A percentile compares a stretch with the other conserved stretches of the same genome.
These are phyloP conservation scores for Pedicia rivosa DNA, from an alignment of 2,888 invertebrate genomes.

Conservation along the genomic window DNA sequence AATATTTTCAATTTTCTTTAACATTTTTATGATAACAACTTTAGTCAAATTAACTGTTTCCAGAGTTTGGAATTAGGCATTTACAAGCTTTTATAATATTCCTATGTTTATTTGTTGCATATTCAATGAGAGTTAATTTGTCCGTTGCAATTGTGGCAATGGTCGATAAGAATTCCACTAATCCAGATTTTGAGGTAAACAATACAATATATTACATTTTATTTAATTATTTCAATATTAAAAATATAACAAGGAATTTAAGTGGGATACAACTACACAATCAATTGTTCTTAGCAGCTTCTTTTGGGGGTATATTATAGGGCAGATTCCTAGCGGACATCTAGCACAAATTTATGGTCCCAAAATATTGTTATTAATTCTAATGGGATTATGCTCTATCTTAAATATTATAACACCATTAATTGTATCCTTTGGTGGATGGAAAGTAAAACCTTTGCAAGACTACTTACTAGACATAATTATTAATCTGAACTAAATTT, in stretches of 20 bases:
- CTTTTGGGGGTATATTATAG: conserved; percentile 49
- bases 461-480: too few species aligned
- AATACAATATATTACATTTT: conserved; percentile 11
- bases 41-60: too few species aligned
- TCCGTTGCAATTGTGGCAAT: conserved; percentile 60
- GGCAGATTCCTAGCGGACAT: conserved; percentile 48
- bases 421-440: conserved; percentile 45
- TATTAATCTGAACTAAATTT: too few species aligned
- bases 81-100: conserved; percentile 43
- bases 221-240: conserved; percentile 8
- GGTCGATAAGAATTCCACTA: conserved; percentile 36
- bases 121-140: conserved; percentile 46
- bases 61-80: conserved; percentile 41
- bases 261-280: conserved; percentile 39
- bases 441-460: conserved; percentile 37
- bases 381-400: conserved; percentile 43
- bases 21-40: too few species aligned
- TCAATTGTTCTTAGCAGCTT: conserved; percentile 46
- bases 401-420: conserved; percentile 50
- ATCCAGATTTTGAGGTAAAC: conserved; percentile 33
- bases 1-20: too few species aligned
- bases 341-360: conserved; percentile 57
- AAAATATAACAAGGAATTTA: conserved; percentile 33
- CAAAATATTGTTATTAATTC: conserved; percentile 38
- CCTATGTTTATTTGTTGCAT: conserved; percentile 40